Evolutionary conservation across 2,888 invertebrate genomes (phyloP), one percentile per base, ranked within the genome.

Genomic region (Tetragonisca angustula): DNA sequence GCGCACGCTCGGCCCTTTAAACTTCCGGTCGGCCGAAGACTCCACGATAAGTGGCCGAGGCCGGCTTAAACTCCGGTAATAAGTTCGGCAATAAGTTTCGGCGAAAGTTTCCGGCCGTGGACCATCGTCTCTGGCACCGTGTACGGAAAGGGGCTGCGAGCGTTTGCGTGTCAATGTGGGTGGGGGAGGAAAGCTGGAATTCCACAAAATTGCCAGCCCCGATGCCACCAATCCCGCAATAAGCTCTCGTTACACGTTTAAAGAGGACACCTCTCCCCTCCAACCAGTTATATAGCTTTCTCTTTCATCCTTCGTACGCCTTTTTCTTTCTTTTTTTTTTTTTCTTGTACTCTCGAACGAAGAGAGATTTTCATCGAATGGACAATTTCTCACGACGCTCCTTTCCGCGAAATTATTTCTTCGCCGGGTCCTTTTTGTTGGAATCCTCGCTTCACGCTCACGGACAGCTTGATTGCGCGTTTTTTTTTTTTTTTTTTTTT

Each of bases 81-180:
- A 92, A 92, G 92, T 92, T 92, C 83, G 87, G 88, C 92, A 91
- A 92, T 92, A 92, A 92, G 91, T 92, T 92, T 79, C 87, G 64
- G 62, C 75, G 85, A 88, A 90, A 91, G 90, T 91, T 91, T 89
- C 86, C 85, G 79, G 79, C 81, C 80, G 81, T 73, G 76, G 79
- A 52, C 68, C 76, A 64, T 70, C 68, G 50, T 32, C 64, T 43
- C 64, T 43, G 62, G 32, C 49, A 64, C 67, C 21, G 24, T 43
- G 24, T 43, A 43, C 67, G 54, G 24, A 68, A 69, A 54, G 27
- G 27, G 9, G 56, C 36, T 24, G n/a, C 36, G 3, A 32, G 2
- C 61, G 36, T 21, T 27, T 19, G 21, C 36, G 64, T 36, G 64
- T 32, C 36, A 21, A n/a, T 36, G n/a, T n/a, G n/a, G 64, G 54